These are phyloP conservation scores for Parazoanthus atlanticus DNA, from an alignment of 92 coral and sea anemone species.

Conservation along the genomic window DNA sequence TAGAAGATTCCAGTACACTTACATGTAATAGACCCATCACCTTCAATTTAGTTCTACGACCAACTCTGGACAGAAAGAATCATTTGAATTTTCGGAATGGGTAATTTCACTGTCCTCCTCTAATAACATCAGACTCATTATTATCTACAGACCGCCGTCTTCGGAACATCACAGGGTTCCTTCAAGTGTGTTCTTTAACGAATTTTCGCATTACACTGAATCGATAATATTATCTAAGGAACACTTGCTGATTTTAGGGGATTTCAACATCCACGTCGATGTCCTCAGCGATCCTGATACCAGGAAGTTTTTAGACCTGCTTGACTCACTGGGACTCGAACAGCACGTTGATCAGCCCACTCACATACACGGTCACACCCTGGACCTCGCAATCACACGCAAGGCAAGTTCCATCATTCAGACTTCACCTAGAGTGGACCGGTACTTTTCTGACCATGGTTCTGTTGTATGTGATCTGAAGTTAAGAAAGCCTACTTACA, in stretches of 20 bases:
- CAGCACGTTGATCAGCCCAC: constrained; percentile 54
- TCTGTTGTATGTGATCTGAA: constrained; percentile 37
- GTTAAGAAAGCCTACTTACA: constrained; percentile 29
- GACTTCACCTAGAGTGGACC: constrained; percentile 33
- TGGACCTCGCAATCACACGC: constrained; percentile 53
- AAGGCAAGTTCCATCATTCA: constrained; percentile 34
- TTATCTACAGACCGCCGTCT: constrained; percentile 55
- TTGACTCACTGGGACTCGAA: constrained; percentile 28
- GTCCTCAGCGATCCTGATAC: constrained; percentile 38
- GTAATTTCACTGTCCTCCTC: not conserved
- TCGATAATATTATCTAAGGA: constrained; percentile 62
- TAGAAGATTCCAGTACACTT: no score
- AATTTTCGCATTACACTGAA: constrained; percentile 53
- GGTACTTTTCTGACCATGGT: constrained; percentile 64
- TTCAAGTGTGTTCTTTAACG: constrained; percentile 36
- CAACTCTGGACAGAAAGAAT: no score
- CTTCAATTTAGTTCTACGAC: no score
- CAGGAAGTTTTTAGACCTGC: constrained; percentile 41
- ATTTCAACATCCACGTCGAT: constrained; percentile 42
- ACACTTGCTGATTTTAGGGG: constrained; percentile 51
- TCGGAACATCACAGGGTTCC: constrained; percentile 61
- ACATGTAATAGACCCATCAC: no score
- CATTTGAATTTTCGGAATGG: no score
- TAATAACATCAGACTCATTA: constrained; percentile 22
- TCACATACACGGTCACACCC: constrained; percentile 43